Base-by-base conservation (phyloP, 1,140 invertebrate species). In the Anoplophora glabripennis region DNA sequence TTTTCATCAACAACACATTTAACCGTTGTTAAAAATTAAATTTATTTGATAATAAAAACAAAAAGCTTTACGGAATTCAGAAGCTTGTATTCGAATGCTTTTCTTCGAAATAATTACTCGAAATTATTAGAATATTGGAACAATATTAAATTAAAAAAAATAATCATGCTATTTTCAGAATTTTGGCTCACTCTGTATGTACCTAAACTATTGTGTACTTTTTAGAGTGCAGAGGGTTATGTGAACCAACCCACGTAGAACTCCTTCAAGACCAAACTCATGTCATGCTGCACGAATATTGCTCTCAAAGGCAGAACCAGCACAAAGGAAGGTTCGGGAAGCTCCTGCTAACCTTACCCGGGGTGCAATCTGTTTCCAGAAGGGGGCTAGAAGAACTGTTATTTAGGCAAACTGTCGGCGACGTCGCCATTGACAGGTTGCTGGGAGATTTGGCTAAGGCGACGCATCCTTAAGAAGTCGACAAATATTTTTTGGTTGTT, bases 251-350 rank as follows among this genome's bases (percentile, higher is more conserved):
- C 1, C 80, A 87, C 59, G 80, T 90, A 2, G 84, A 90, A 71
- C 75, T 84, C 1, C 69, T 90, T 1, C 89, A 92, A 78, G 89
- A 92, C 63, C 88, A 92, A 73, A 87, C 87, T 0, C 84, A 91
- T 35, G 76, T 87, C 5, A 84, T 90, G 72, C 77, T 93, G 1
- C 84, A 86, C 54, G 88, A 90, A 55, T 83, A 84, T 59, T 84
- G 81, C 65, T 61, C 63, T 1, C 76, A 74, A 48, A 59, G 80
- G 78, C 28, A 80, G 86, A 34, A 28, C 28, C 57, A 65, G 7
- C 67, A 56, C 66, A 83, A 67, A 58, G 80, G 81, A 1, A 78
- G 90, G 11, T 84, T 90, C 51, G 89, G 89, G 0, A 70, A 72
- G 57, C 75, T 93, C 0, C 77, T 92, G 38, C 73, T 92, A 5